Evolutionary conservation across 2,113 vertebrate species (phyloP).

Genomic region (Ceyx margarethae): DNA sequence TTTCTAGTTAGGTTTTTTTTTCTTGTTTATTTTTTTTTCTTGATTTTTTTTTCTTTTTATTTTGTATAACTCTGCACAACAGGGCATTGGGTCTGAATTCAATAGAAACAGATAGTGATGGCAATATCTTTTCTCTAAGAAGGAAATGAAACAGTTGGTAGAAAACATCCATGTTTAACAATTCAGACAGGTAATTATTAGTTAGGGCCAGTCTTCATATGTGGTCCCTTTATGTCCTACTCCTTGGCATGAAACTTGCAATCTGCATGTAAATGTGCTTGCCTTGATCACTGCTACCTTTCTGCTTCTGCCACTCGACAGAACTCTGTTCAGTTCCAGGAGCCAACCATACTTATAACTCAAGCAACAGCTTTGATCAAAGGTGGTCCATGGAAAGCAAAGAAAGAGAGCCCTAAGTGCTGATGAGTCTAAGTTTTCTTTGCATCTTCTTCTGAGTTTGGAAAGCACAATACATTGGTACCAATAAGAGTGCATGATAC

Average conservation of each 20-base stretch:
- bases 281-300: background rate
- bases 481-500: fast-evolving
- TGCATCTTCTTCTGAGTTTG: background rate
- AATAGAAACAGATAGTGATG: background rate
- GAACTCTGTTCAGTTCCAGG: background rate
- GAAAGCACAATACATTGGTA: background rate
- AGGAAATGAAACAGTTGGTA: background rate
- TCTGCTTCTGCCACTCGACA: background rate
- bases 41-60: background rate
- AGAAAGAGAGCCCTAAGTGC: background rate
- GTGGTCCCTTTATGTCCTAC: background rate
- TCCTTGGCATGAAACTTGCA: background rate
- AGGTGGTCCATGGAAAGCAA: background rate
- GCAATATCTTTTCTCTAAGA: background rate
- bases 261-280: background rate
- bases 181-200: background rate
- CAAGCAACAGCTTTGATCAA: background rate
- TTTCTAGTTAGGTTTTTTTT: background rate
- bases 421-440: background rate
- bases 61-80: background rate
- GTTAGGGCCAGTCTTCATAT: background rate
- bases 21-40: background rate
- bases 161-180: background rate
- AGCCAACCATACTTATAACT: background rate
- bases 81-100: background rate